phyloP scores from a whole-genome alignment of 1,140 invertebrate species.

The Tetramorium simillimum region DNA sequence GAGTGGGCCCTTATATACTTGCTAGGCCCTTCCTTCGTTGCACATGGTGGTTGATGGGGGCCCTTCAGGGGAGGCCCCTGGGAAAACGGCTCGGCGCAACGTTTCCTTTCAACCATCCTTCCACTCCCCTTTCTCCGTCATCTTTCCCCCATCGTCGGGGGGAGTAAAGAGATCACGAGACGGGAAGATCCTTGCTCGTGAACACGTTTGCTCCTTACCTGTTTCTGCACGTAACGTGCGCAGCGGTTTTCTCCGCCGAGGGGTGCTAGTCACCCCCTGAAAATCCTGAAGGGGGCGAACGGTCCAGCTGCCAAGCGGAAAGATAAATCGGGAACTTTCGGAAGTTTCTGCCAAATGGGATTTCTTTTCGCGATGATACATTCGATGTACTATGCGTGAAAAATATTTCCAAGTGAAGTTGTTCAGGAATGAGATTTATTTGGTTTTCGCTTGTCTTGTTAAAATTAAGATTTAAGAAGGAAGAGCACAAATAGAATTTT shows the following conservation, averaged over 20 bases:
- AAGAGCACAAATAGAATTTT: not conserved
- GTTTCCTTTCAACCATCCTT: constrained; percentile 30
- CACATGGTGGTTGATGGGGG: constrained; percentile 15
- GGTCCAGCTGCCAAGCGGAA: constrained; percentile 14
- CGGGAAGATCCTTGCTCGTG: not conserved
- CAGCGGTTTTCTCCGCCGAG: constrained; percentile 23
- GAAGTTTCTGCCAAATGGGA: not conserved
- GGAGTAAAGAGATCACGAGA: constrained; percentile 18
- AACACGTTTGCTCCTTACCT: constrained; percentile 45
- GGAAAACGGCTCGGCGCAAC: constrained; percentile 39
- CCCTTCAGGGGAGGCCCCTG: constrained; percentile 22
- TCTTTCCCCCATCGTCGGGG: not conserved
- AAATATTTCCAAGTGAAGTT: constrained; percentile 2
- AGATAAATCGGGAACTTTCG: constrained; percentile 20
- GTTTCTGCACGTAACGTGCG: constrained; percentile 33
- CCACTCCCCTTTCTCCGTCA: not conserved
- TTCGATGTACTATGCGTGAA: not conserved
- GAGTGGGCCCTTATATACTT: constrained; percentile 45
- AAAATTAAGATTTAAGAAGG: not conserved
- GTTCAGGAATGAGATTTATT: constrained; percentile 2
- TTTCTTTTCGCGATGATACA: not conserved
- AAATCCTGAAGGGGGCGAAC: constrained; percentile 29
- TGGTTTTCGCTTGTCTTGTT: not conserved
- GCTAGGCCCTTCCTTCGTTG: constrained; percentile 30
- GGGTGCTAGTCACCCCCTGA: constrained; percentile 16